Percentiles rank a stretch among this genome's conserved stretches.
Evolutionary conservation across 2,888 invertebrate species (phyloP).

Genomic region (Myathropa florea): DNA sequence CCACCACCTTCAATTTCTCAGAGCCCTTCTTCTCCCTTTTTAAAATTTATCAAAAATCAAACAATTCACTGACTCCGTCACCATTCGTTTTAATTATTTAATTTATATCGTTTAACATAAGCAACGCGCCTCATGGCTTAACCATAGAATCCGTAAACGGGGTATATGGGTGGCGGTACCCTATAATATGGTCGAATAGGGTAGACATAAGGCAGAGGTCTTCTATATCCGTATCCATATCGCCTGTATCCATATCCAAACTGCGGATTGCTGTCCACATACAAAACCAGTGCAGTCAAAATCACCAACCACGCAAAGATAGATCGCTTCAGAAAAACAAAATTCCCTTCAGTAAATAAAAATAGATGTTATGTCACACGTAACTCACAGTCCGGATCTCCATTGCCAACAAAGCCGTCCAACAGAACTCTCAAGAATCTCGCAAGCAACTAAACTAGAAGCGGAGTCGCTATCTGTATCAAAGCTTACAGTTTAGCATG

Average conservation of each 20-base stretch:
- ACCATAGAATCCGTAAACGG: conserved; percentile 17
- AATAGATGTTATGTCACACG: background rate
- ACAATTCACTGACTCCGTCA: background rate
- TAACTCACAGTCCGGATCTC: conserved; percentile 10
- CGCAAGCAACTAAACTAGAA: conserved; percentile 13
- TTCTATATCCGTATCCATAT: background rate
- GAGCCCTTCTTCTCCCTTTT: too few species aligned
- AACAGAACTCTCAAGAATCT: conserved; percentile 5
- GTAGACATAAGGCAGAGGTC: background rate
- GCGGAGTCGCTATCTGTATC: background rate
- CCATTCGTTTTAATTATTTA: background rate
- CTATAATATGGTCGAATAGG: background rate
- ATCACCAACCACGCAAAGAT: conserved; percentile 2
- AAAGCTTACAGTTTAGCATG: background rate
- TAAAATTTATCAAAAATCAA: background rate
- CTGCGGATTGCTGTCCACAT: conserved; percentile 11
- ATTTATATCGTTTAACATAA: background rate
- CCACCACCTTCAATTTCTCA: too few species aligned
- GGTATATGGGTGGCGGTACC: background rate
- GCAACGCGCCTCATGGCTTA: too few species aligned
- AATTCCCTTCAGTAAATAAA: background rate
- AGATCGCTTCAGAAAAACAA: conserved; percentile 1
- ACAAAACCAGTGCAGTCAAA: background rate
- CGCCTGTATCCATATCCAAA: conserved; percentile 26
- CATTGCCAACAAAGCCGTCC: conserved; percentile 1